A percentile compares a stretch with the other conserved stretches of the same genome.
Conservation (phyloP, 2,797 vertebrate species). For the Malurus splendens region DNA sequence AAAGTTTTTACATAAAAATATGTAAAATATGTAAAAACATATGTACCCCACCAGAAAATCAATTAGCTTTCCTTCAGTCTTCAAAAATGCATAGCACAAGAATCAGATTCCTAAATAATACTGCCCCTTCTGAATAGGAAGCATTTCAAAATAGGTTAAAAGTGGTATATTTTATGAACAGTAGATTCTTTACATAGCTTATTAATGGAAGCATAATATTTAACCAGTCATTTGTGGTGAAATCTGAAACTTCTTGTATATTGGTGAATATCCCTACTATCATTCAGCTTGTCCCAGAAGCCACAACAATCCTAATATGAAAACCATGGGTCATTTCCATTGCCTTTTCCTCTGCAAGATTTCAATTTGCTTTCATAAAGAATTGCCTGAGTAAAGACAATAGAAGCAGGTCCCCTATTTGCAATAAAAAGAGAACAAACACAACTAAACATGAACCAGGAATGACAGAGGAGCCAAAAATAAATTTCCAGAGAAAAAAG, state of each 20-base stretch:
- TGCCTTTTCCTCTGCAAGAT: not conserved
- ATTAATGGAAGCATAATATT: not conserved
- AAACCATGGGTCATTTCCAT: not conserved
- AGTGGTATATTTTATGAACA: not conserved
- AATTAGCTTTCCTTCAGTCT: not conserved
- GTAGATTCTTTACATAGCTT: not conserved
- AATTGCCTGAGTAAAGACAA: not conserved
- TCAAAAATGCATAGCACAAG: not conserved
- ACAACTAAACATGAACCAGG: not conserved
- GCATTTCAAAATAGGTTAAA: not conserved
- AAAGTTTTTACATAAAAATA: not conserved
- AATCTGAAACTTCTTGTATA: not conserved
- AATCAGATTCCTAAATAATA: not conserved
- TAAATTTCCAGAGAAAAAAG: not conserved
- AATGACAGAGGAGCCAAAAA: not conserved
- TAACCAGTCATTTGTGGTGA: not conserved
- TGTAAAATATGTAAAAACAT: not conserved
- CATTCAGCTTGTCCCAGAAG: not conserved
- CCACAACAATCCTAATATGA: not conserved
- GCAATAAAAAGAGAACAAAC: constrained; percentile 7
- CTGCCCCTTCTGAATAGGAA: not conserved
- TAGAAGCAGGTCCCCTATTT: not conserved
- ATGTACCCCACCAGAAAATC: not conserved
- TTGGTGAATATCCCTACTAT: not conserved
- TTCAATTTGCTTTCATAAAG: constrained; percentile 38